A percentile compares a stretch with the other conserved stretches of the same genome.
Evolutionary conservation across 1,140 invertebrate species (phyloP).

Genomic region (Tyrophagus putrescentiae): DNA sequence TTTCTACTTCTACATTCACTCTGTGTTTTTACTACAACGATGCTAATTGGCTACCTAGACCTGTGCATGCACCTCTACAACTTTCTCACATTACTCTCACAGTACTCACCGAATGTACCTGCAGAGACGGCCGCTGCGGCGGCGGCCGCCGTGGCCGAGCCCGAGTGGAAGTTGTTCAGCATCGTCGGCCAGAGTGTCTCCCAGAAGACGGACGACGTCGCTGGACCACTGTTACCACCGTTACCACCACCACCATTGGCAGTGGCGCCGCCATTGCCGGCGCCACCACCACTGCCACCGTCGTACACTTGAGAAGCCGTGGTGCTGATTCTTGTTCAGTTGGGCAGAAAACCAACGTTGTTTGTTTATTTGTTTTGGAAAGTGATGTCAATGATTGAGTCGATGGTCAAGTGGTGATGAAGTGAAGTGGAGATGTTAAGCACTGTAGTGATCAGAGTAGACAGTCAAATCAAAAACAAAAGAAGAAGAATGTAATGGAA

Average conservation of each 20-base stretch:
- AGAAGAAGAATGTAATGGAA: no score
- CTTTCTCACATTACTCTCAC: no score
- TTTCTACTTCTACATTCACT: not conserved
- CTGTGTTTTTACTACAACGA: no score
- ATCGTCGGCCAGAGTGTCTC: conserved; percentile 18
- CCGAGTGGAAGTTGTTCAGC: conserved; percentile 19
- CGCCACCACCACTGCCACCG: not conserved
- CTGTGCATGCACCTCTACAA: not conserved
- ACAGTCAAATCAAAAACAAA: no score
- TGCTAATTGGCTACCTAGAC: not conserved
- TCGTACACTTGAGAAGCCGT: not conserved
- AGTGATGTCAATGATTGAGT: no score
- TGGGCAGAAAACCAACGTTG: no score
- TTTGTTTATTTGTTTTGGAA: no score
- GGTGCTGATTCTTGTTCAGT: not conserved
- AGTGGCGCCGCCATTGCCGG: not conserved
- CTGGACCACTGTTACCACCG: not conserved
- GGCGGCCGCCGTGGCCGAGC: not conserved
- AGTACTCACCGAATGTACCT: conserved; percentile 11
- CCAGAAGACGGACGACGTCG: conserved; percentile 9
- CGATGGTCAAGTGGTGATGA: no score
- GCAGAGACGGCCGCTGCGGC: not conserved
- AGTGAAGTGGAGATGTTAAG: no score
- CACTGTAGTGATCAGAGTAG: no score
- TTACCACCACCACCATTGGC: not conserved